These are phyloP conservation scores for Fukomys damarensis DNA, from an alignment of 2,113 vertebrate genomes.

Conservation along the genomic window DNA sequence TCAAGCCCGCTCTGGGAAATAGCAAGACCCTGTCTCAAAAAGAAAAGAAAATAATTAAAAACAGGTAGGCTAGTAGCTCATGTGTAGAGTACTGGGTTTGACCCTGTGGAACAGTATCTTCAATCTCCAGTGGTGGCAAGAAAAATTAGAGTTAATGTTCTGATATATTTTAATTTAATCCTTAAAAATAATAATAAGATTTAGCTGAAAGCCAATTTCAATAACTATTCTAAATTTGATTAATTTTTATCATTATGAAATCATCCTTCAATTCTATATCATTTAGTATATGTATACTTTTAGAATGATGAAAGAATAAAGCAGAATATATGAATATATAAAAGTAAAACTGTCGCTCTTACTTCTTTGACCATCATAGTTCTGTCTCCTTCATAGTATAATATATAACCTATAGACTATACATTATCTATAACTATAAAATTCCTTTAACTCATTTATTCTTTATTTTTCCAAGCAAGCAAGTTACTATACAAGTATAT, in stretches of 20 bases:
- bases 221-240: not conserved
- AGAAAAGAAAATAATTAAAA: not conserved
- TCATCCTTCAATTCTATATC: not conserved
- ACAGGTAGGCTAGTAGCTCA: not conserved
- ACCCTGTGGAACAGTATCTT: not conserved
- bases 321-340: not conserved
- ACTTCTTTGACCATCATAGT: not conserved
- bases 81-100: not conserved
- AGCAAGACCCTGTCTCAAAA: not conserved
- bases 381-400: not conserved
- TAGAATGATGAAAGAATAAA: not conserved
- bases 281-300: not conserved
- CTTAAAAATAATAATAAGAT: not conserved
- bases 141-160: not conserved
- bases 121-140: not conserved
- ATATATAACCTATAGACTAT: not conserved
- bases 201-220: not conserved
- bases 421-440: not conserved
- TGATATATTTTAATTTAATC: not conserved
- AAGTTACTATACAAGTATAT: not conserved
- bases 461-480: not conserved
- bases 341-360: not conserved
- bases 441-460: not conserved
- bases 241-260: not conserved
- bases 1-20: not conserved